Percentiles rank a stretch among this genome's conserved stretches.
Conservation (phyloP, 2,797 vertebrate species). For the Hydrolagus colliei region DNA sequence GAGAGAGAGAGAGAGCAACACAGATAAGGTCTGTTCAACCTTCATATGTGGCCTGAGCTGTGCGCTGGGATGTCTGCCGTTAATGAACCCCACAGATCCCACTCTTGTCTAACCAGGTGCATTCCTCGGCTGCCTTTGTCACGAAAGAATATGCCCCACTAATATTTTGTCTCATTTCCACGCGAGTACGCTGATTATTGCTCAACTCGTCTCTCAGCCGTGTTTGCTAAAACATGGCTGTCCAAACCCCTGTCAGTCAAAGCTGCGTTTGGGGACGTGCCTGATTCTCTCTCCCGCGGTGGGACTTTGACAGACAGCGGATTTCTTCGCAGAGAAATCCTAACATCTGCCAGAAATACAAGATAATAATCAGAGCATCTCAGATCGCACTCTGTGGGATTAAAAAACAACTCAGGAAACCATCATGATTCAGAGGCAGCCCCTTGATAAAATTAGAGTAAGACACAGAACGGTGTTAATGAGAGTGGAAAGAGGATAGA, state of each 20-base stretch:
- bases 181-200: constrained; percentile 2
- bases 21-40: background rate
- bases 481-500: too few relatives aligned
- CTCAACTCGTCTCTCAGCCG: background rate
- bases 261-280: background rate
- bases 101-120: background rate
- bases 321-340: background rate
- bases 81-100: background rate
- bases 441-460: background rate
- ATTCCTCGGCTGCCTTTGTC: background rate
- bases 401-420: background rate
- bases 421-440: too few relatives aligned
- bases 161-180: background rate
- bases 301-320: background rate
- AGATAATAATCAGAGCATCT: background rate
- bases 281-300: background rate
- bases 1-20: background rate
- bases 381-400: background rate
- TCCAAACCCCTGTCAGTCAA: constrained; percentile 15
- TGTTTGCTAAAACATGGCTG: background rate
- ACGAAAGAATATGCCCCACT: too few relatives aligned
- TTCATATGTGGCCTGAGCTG: background rate
- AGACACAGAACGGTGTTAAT: background rate
- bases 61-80: background rate
- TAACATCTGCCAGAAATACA: background rate